Evolutionary conservation across 2,113 vertebrate genomes (phyloP).

Genomic region (Mugil cephalus): DNA sequence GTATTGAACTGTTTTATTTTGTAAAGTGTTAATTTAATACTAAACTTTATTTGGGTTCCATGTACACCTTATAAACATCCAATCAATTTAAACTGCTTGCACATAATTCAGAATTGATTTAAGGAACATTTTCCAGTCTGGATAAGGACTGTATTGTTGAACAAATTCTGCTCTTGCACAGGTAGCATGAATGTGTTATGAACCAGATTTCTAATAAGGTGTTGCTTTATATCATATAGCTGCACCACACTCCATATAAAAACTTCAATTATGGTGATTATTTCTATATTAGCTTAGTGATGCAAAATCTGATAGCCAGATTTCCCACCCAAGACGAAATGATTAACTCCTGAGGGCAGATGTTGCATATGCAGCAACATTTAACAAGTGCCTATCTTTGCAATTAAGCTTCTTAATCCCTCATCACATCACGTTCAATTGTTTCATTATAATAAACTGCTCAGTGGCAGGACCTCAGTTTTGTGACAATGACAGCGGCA

Average conservation of each 20-base stretch:
- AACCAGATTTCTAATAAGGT: slow-evolving; percentile 43
- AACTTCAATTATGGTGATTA: slow-evolving; percentile 25
- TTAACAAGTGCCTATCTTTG: slow-evolving; percentile 63
- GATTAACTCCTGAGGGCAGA: slow-evolving; percentile 76
- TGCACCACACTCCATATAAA: slow-evolving; percentile 52
- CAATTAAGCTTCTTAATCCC: slow-evolving; percentile 26
- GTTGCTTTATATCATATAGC: slow-evolving; percentile 22
- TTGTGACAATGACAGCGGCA: slow-evolving; percentile 96
- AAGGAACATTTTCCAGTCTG: background rate
- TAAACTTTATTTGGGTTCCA: too few species aligned
- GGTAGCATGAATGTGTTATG: slow-evolving; percentile 60
- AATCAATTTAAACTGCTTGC: slow-evolving; percentile 8
- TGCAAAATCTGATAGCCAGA: slow-evolving; percentile 34
- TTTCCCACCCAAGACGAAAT: slow-evolving; percentile 38
- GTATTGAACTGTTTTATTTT: too few species aligned
- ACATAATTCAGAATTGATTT: slow-evolving; percentile 5
- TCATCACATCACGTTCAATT: slow-evolving; percentile 50
- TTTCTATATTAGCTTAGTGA: slow-evolving; percentile 19
- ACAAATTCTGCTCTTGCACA: slow-evolving; percentile 52
- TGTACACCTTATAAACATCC: background rate
- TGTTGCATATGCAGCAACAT: slow-evolving; percentile 68
- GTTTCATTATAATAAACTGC: slow-evolving; percentile 21
- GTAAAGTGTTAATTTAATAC: background rate
- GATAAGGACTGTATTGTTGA: slow-evolving; percentile 2
- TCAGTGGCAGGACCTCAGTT: slow-evolving; percentile 93